phyloP scores from a whole-genome alignment of 2,113 vertebrate species.

The Gymnobelideus leadbeateri region DNA sequence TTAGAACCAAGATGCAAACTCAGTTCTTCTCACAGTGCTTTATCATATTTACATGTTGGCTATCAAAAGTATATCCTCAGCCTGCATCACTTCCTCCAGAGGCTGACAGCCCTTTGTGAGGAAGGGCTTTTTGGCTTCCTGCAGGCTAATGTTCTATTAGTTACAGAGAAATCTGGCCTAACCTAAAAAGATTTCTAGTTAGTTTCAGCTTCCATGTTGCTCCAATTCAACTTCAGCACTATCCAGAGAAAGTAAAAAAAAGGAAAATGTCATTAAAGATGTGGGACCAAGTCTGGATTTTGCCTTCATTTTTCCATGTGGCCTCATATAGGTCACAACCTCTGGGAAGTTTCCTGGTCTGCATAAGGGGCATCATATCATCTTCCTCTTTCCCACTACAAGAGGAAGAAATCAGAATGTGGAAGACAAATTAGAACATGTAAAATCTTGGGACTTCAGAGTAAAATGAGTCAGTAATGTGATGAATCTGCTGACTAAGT shows the following conservation, averaged over 20 bases:
- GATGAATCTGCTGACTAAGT: slow-evolving; percentile 65
- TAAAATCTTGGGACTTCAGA: slow-evolving; percentile 37
- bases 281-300: neutral
- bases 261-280: slow-evolving; percentile 22
- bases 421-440: slow-evolving; percentile 21
- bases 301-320: slow-evolving; percentile 3
- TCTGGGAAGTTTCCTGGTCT: slow-evolving; percentile 39
- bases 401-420: slow-evolving; percentile 12
- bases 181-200: slow-evolving; percentile 14
- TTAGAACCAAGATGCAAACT: neutral
- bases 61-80: slow-evolving; percentile 44
- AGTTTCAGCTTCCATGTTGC: neutral
- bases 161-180: slow-evolving; percentile 23
- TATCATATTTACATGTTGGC: neutral
- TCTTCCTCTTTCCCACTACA: neutral
- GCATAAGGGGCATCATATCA: neutral
- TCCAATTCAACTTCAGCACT: slow-evolving; percentile 22
- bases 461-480: slow-evolving; percentile 32
- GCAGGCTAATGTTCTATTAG: slow-evolving; percentile 19
- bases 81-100: slow-evolving; percentile 40
- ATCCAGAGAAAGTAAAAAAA: slow-evolving; percentile 18
- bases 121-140: neutral
- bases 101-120: slow-evolving; percentile 39
- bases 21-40: neutral
- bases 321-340: slow-evolving; percentile 22